Base-by-base conservation (phyloP, 92 coral and sea anemone genomes). In the Parazoanthus darwini region DNA sequence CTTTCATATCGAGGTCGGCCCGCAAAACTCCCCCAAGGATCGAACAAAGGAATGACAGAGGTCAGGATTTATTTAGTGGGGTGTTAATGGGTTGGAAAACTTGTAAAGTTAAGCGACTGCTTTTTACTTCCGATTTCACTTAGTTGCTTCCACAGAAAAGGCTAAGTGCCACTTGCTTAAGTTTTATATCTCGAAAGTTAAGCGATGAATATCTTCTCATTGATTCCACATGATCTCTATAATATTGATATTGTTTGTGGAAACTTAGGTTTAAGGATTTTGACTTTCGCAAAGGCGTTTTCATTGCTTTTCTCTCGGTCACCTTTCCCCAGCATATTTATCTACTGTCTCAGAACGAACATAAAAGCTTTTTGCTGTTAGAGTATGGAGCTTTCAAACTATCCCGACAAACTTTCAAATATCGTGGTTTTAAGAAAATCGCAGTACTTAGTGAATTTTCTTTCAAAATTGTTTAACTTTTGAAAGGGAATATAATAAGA, bases 41-140 rank as follows among this genome's bases (percentile, higher is more conserved):
- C 33, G 58, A 6, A 26, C 39, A 54, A 51, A 11, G 18, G 82
- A 79, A 18, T 79, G 67, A 79, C 80, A 39, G 80, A 76, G 80
- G 80, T 76, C 50, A 76, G 54, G 29, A 36, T 76, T 37, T 22
- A 22, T 39, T 44, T 39, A 76, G 42, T 48, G 3, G 82, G 67
- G 42, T 79, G 82, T 79, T 79, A 51, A 79, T 44, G 20, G 82
- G 42, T 79, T 33, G 82, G 8, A 16, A 6, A 48, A 48, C 8
- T 79, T 20, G 82, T 22, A 44, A 8, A 43, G 22, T 46, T 23
- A 50, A 79, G 82, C 67, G 18, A 79, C 8, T 26, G 67, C 42
- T 51, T 50, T 44, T 18, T 23, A 50, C 20, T 14, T 48, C 66
- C 23, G 18, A 9, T 51, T 15, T 38, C 38, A 3, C 23, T 50